Evolutionary conservation across 1,140 invertebrate species (phyloP), one percentile per base, ranked within the genome.

Genomic region (Leptonema lineaticorne): DNA sequence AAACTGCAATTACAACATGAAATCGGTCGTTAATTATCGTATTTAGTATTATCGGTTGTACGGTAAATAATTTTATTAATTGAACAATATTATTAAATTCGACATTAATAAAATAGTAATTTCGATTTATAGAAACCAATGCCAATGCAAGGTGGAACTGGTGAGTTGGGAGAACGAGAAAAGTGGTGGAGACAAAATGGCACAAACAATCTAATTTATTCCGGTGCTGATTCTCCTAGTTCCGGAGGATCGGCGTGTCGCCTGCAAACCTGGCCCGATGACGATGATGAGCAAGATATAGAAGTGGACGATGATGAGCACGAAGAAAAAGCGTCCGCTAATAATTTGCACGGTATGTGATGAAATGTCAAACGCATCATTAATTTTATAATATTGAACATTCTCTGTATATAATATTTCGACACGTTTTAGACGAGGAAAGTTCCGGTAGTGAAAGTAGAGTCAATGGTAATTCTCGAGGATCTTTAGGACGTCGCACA

Each of bases 391-490:
- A 41, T 4, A 41, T 4, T 41, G 9, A 41, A 41, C 16, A 16
- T 41, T 41, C 30, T 14, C 16, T 41, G 2, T n/a, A n/a, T 1
- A 29, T 58, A 7, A 18, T 6, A 7, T 58, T 29, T 26, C 14
- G 2, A 6, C n/a, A 58, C 20, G 2, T 59, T 71, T 14, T 29
- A 72, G 70, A 72, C 27, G 70, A 72, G 30, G 71, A 73, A n/a
- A 73, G 71, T 60, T 73, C 71, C 0, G 69, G 65, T 1, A 73
- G 71, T 29, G 71, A 73, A 29, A 76, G n/a, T 66, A 74, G 1
- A 74, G 76, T 6, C 69, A 75, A 8, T 74, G 73, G 6, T 70
- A 76, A 26, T 68, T 77, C 67, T 74, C 76, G 5, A 75, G 77
- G 24, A 75, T 75, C 22, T 73, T 75, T 1, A 74, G 78, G 29